These are phyloP conservation scores for Microplitis deprimator DNA, from an alignment of 2,888 invertebrate species.

Conservation along the genomic window DNA sequence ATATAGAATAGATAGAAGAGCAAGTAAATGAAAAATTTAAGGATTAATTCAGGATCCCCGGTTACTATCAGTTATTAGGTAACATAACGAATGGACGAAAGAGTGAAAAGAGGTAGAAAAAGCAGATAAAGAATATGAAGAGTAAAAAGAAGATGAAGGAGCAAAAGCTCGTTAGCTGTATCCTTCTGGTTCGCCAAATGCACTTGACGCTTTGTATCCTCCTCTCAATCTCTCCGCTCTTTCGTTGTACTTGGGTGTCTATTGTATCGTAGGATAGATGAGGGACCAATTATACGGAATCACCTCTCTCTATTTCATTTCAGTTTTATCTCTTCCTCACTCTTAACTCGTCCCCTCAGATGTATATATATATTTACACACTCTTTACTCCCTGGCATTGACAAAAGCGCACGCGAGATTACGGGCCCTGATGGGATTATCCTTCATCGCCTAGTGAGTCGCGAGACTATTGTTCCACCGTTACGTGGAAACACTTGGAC, in stretches of 20 bases:
- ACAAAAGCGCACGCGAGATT: conserved; percentile 20
- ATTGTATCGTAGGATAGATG: conserved; percentile 28
- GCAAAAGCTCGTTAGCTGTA: conserved; percentile 38
- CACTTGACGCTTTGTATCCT: conserved; percentile 22
- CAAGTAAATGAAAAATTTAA: background rate
- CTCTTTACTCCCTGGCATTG: background rate
- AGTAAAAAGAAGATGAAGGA: conserved; percentile 19
- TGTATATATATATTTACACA: background rate
- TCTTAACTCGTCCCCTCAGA: background rate
- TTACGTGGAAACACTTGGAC: background rate
- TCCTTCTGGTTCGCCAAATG: conserved; percentile 36
- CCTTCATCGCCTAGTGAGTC: background rate
- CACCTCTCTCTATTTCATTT: conserved; percentile 5
- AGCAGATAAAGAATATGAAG: background rate
- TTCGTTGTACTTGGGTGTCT: conserved; percentile 20
- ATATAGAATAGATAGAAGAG: background rate
- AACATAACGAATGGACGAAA: background rate
- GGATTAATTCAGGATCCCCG: background rate
- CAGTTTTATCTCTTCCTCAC: background rate
- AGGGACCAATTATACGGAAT: conserved; percentile 23
- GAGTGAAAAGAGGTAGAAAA: background rate
- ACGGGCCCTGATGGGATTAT: conserved; percentile 22
- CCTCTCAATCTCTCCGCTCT: background rate
- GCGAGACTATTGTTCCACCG: conserved; percentile 1
- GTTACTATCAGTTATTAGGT: conserved; percentile 7